Base-by-base conservation (phyloP, 1,140 invertebrate species). In the Aricia agestis region DNA sequence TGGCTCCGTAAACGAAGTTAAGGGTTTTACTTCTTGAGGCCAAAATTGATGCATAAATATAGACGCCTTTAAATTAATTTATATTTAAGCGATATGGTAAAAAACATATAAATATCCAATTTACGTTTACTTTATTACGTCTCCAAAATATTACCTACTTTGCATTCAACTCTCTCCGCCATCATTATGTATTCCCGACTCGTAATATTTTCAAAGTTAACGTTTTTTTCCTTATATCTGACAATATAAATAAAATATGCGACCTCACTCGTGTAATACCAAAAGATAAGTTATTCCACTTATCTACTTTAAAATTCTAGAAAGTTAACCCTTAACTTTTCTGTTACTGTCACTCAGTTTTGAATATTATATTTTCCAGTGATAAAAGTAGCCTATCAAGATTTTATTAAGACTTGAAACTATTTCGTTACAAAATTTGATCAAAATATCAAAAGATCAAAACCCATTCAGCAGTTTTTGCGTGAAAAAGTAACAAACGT, bases 131-230 rank as follows among this genome's bases (percentile, higher is more conserved):
- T 13, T 52, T 52, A 52, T 52, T 52, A 52, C 9, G 10, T 52
- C 13, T 52, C 13, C 45, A 13, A 52, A 11, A 52, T 52, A 52
- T 52, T 52, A 63, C 3, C 59, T 63, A 63, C 18, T 63, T 63
- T 63, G 17, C 59, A 63, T 63, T 63, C 59, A 19, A 31, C 59
- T 63, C 59, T 18, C 17, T 18, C 59, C 18, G 17, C 2, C 59
- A 4, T 19, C 18, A 63, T 63, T 63, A 19, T 17, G 59, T 63
- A 63, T 63, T 18, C 59, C 19, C 11, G 59, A 25, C 19, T 63
- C 59, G 59, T 63, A 18, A 63, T 59, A 17, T 59, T 25, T 63
- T 63, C 59, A 63, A 63, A 63, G 19, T 63, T 9, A 10, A 63
- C 18, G 6, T 19, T 17, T 63, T 25, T 63, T 63, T 63, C 59